Evolutionary conservation across 2,113 vertebrate species (phyloP).

Genomic region (Hippopotamus amphibius): DNA sequence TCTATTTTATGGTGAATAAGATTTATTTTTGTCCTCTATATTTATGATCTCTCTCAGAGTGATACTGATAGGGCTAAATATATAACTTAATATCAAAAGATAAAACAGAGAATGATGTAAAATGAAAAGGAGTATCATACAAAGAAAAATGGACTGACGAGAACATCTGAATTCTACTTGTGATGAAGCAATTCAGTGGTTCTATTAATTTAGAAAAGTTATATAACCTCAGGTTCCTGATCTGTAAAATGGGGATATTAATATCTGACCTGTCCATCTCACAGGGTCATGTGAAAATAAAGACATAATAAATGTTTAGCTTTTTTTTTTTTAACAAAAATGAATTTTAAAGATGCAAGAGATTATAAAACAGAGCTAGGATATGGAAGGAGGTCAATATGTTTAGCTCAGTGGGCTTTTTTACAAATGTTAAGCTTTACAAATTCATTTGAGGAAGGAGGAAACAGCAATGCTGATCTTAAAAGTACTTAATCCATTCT

Average conservation of each 20-base stretch:
- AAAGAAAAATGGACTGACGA: not conserved
- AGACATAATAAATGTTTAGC: not conserved
- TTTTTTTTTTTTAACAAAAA: not conserved
- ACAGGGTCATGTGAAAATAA: not conserved
- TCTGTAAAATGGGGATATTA: conserved; percentile 1
- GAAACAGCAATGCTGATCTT: not conserved
- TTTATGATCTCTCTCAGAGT: not conserved
- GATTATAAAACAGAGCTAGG: not conserved
- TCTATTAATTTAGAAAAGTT: not conserved
- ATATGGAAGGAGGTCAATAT: not conserved
- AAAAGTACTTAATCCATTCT: not conserved
- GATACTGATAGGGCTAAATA: not conserved
- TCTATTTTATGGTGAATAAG: not conserved
- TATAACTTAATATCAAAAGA: not conserved
- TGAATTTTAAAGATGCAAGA: not conserved
- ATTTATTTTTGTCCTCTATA: not conserved
- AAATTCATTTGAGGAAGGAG: not conserved
- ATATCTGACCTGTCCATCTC: not conserved
- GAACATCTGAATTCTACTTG: not conserved
- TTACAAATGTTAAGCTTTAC: not conserved
- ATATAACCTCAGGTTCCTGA: not conserved
- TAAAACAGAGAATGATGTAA: not conserved
- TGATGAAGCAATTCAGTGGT: not conserved
- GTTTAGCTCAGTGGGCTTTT: not conserved
- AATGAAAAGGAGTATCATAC: not conserved